Percentiles rank a stretch among this genome's conserved stretches.
Evolutionary conservation across 2,888 invertebrate species (phyloP).

Genomic region (Plagiodera versicolora): DNA sequence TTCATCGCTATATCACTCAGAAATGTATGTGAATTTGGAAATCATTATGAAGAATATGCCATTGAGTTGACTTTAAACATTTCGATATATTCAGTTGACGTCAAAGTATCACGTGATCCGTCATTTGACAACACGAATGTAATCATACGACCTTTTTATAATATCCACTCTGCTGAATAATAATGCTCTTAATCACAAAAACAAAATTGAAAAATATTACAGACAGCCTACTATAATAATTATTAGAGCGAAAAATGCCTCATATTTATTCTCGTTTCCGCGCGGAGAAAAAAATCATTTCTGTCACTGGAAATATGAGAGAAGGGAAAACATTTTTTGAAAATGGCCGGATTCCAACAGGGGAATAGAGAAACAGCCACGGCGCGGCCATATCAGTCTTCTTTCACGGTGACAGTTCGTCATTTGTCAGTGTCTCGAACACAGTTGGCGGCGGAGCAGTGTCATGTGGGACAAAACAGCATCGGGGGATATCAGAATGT

Average conservation of each 20-base stretch:
- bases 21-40: no score
- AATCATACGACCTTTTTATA: constrained; percentile 29
- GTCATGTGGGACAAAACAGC: constrained; percentile 58
- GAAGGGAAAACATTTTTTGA: constrained; percentile 52
- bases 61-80: no score
- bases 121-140: constrained; percentile 7
- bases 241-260: constrained; percentile 52
- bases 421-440: constrained; percentile 59
- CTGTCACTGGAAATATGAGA: constrained; percentile 49
- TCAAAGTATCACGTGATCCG: neutral
- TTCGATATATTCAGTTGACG: no score
- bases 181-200: constrained; percentile 44
- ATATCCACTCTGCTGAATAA: constrained; percentile 40
- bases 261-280: constrained; percentile 52
- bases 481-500: constrained; percentile 52
- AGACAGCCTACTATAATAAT: constrained; percentile 51
- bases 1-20: no score
- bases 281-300: constrained; percentile 40
- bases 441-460: constrained; percentile 56
- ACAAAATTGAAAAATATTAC: constrained; percentile 53
- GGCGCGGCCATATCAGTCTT: constrained; percentile 59
- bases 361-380: constrained; percentile 53
- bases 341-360: constrained; percentile 51
- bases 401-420: constrained; percentile 59
- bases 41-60: no score